A percentile compares a stretch with the other conserved stretches of the same genome.
Evolutionary conservation across 2,113 vertebrate genomes (phyloP).

Genomic region (Carassius gibelio): DNA sequence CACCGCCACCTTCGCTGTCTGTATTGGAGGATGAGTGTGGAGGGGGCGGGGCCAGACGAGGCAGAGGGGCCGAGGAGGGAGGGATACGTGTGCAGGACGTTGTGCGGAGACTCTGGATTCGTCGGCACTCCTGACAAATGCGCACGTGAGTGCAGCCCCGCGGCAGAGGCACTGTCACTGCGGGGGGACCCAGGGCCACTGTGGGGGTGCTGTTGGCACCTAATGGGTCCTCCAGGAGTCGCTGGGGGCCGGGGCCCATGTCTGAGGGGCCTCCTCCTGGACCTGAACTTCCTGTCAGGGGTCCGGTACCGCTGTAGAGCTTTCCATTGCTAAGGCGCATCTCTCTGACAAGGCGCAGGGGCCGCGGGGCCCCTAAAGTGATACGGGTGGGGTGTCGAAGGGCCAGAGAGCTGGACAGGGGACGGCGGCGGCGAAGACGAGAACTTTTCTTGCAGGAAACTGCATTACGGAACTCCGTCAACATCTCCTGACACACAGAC

Average conservation of each 20-base stretch:
- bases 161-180: slow-evolving; percentile 56
- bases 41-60: slow-evolving; percentile 61
- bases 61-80: slow-evolving; percentile 64
- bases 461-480: slow-evolving; percentile 85
- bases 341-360: slow-evolving; percentile 82
- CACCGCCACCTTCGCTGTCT: slow-evolving; percentile 71
- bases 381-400: slow-evolving; percentile 70
- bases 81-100: slow-evolving; percentile 68
- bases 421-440: slow-evolving; percentile 80
- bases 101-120: slow-evolving; percentile 86
- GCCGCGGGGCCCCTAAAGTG: slow-evolving; percentile 69
- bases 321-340: slow-evolving; percentile 89
- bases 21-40: slow-evolving; percentile 67
- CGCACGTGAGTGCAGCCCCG: slow-evolving; percentile 77
- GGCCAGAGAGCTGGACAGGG: slow-evolving; percentile 69
- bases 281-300: slow-evolving; percentile 73
- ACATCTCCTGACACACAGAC: slow-evolving; percentile 90
- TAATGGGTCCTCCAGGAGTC: slow-evolving; percentile 83
- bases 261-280: slow-evolving; percentile 64
- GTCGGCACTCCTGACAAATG: slow-evolving; percentile 86
- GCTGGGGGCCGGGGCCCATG: slow-evolving; percentile 82
- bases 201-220: slow-evolving; percentile 71
- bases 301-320: slow-evolving; percentile 81
- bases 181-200: slow-evolving; percentile 67
- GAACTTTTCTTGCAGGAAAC: slow-evolving; percentile 88